Base-by-base conservation (phyloP, 2,113 vertebrate genomes). In the Sinocyclocheilus rhinocerous region DNA sequence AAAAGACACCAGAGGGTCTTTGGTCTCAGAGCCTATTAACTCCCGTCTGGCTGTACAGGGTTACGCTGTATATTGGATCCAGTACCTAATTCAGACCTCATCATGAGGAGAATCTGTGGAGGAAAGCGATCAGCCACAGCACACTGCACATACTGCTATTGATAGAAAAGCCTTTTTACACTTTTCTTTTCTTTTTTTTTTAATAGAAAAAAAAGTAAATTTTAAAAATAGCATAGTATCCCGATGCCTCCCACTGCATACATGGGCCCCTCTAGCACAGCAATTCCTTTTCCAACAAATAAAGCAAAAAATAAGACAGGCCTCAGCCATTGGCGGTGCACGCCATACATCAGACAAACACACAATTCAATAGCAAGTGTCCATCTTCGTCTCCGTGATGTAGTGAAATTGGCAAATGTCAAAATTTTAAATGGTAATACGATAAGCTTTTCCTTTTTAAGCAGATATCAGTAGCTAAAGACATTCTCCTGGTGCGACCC, bases 181-280 rank as follows among this genome's bases (percentile, higher is more conserved):
- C 6, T 72, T 33, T 39, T 10, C 15, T 72, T 16, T 18, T n/a
- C n/a, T 36, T 6, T 29, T 33, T 26, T 26, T 16, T 70, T 69
- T 33, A 29, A 69, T 48, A 48, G 45, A 12, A 48, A 48, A 48
- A 48, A 48, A 48, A 3, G 2, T 36, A 36, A 36, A 2, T 16
- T 52, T 52, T 52, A n/a, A n/a, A n/a, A n/a, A n/a, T 55, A 55
- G 50, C 50, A 18, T 18, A 55, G 50, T 55, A 55, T 55, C 4
- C 50, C 48, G 13, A 50, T 50, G 65, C 98, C 98, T 15, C 98
- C 98, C 2, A 99, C 96, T 0, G 98, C 98, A 84, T 99, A 99
- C 98, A 99, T 99, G 2, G 98, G 98, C 13, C 98, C 98, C 95
- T 99, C 98, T n/a, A 99, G 96, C 90, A 97, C 97, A 70, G 97